Evolutionary conservation across 30 jellyfish, hydroid and myxozoan species (phyloP).

Genomic region (Clytia hemisphaerica): DNA sequence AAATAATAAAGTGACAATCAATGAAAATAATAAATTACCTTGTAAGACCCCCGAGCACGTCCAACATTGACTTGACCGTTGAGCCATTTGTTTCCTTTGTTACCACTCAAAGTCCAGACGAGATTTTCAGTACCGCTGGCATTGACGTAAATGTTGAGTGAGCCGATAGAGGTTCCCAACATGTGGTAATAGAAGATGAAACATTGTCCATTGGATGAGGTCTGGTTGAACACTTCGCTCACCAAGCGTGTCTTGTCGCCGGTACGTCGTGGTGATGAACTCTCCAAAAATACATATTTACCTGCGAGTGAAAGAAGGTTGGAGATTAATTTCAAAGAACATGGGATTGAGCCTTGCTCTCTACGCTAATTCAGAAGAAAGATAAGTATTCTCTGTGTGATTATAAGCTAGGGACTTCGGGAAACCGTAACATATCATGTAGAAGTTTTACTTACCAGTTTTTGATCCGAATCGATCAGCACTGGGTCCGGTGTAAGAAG

Average conservation of each 20-base stretch:
- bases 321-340: not conserved
- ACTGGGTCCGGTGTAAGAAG: constrained; percentile 68
- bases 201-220: constrained; percentile 48
- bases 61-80: constrained; percentile 82
- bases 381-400: not conserved
- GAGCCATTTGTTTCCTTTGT: constrained; percentile 51
- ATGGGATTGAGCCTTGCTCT: too few species aligned
- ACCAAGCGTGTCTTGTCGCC: constrained; percentile 67
- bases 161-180: constrained; percentile 65
- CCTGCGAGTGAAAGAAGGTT: constrained; percentile 24
- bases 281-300: constrained; percentile 54
- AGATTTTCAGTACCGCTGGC: constrained; percentile 26
- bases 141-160: constrained; percentile 55
- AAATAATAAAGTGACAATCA: too few species aligned
- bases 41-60: constrained; percentile 35
- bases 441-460: constrained; percentile 25
- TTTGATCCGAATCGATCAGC: constrained; percentile 65
- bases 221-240: constrained; percentile 54
- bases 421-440: not conserved
- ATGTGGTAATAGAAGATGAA: constrained; percentile 76
- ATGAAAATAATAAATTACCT: constrained; percentile 13
- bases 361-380: not conserved
- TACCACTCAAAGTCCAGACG: constrained; percentile 62
- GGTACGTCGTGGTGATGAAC: constrained; percentile 44
- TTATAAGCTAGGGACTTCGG: too few species aligned